Evolutionary conservation across 2,113 vertebrate species (phyloP).

Genomic region (Perca flavescens): DNA sequence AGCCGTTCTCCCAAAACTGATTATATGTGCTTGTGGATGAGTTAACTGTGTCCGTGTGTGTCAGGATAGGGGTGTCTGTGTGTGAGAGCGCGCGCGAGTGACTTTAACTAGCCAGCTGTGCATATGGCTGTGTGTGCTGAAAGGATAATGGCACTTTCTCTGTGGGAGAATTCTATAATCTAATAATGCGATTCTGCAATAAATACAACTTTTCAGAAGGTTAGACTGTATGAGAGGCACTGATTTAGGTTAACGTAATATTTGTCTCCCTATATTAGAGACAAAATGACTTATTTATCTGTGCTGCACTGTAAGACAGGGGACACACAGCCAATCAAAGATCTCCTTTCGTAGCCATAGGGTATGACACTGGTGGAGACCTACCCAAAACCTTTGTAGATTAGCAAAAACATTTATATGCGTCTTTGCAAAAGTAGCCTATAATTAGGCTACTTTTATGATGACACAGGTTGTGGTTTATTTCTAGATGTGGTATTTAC

Average conservation of each 20-base stretch:
- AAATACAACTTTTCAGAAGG: neutral
- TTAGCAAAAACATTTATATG: neutral
- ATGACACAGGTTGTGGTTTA: neutral
- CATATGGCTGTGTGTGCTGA: neutral
- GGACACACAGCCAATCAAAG: neutral
- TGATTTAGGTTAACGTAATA: neutral
- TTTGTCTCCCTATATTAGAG: neutral
- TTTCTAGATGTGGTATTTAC: neutral
- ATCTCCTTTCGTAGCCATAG: neutral
- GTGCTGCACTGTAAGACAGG: neutral
- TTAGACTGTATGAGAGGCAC: neutral
- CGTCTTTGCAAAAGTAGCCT: neutral
- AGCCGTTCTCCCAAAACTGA: neutral
- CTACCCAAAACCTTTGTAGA: neutral
- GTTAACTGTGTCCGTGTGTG: neutral
- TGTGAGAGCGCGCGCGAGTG: neutral
- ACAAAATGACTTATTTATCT: neutral
- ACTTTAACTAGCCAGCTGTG: constrained; percentile 2
- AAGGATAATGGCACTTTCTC: neutral
- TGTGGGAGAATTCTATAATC: too few species aligned
- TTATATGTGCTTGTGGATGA: neutral
- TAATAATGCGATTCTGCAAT: neutral
- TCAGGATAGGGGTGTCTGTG: neutral
- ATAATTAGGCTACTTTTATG: neutral
- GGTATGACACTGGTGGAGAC: neutral